These are phyloP conservation scores for Apis dorsata DNA, from an alignment of 1,140 invertebrate species.

Conservation along the genomic window DNA sequence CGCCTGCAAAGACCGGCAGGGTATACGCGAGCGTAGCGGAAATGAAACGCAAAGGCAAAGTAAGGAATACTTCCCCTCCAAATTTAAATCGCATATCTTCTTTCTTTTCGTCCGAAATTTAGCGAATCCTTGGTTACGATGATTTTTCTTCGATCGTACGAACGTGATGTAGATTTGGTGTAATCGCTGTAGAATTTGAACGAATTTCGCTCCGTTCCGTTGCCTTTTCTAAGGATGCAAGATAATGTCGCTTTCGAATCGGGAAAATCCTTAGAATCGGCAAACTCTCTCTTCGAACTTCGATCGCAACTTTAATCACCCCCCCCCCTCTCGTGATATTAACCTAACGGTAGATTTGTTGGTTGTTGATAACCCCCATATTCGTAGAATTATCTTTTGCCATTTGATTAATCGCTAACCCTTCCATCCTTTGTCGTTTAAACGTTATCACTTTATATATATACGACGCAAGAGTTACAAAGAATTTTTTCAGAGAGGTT, in stretches of 20 bases:
- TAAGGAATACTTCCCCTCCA: conserved; percentile 74
- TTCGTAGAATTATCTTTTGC: not conserved
- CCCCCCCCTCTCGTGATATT: not conserved
- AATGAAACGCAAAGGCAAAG: conserved; percentile 93
- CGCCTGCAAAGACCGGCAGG: conserved; percentile 84
- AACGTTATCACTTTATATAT: not conserved
- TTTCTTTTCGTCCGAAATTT: not conserved
- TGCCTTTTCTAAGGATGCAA: not conserved
- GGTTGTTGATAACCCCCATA: not conserved
- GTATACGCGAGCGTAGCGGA: conserved; percentile 97
- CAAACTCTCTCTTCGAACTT: not conserved
- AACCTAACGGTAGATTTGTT: not conserved
- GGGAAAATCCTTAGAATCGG: not conserved
- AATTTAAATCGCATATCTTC: conserved; percentile 29
- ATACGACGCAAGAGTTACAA: not conserved
- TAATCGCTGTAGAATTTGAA: not conserved
- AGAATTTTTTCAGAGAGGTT: not conserved
- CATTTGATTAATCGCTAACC: not conserved
- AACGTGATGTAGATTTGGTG: not conserved
- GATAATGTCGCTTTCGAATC: not conserved
- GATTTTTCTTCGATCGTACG: not conserved
- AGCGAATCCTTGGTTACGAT: not conserved
- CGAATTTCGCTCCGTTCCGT: not conserved
- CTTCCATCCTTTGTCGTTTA: not conserved
- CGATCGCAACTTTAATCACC: not conserved